Base-by-base conservation (phyloP, 2,113 vertebrate species). In the Physeter macrocephalus region DNA sequence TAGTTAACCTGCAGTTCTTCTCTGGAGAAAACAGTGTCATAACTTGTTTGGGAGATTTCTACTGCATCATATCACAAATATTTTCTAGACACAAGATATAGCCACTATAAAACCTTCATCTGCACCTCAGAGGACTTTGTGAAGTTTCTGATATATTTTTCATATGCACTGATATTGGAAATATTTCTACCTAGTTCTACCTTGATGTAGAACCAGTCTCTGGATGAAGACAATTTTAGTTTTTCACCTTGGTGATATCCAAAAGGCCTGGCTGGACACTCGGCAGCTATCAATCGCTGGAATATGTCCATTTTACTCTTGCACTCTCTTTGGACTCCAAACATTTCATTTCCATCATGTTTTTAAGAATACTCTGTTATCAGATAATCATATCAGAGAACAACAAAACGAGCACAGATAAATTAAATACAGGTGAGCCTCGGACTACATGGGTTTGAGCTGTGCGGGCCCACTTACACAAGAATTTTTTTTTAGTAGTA, bases 61-160 rank as follows among this genome's bases (percentile, higher is more conserved):
- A 67, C 31, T 74, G 27, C 17, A 49, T 34, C 21, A 11, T 17
- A 25, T 18, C 12, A 14, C 34, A 54, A 61, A 29, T 49, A 41
- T 10, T 61, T 87, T 64, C 20, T 52, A 80, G 62, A 74, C 31
- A 5, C 3, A 21, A 92, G 31, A 71, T 59, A 59, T 1, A 86
- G 59, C 27, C 36, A 77, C 34, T 66, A 29, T 20, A 69, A 93
- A 94, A 66, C 6, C 11, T 88, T 75, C n/a, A 39, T 27, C 10
- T 31, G 6, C 67, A n/a, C 31, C 80, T 86, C n/a, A 54, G 74
- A 82, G 43, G 27, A 86, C 23, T 90, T 74, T 39, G 39, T 93
- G 8, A n/a, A 1, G 12, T 80, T 95, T 96, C 74, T 71, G 72
- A 97, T 36, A 5, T 39, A 88, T 67, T 43, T 64, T 96, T 61